Evolutionary conservation across 2,113 vertebrate species (phyloP).

Genomic region (Aegotheles bennettii): DNA sequence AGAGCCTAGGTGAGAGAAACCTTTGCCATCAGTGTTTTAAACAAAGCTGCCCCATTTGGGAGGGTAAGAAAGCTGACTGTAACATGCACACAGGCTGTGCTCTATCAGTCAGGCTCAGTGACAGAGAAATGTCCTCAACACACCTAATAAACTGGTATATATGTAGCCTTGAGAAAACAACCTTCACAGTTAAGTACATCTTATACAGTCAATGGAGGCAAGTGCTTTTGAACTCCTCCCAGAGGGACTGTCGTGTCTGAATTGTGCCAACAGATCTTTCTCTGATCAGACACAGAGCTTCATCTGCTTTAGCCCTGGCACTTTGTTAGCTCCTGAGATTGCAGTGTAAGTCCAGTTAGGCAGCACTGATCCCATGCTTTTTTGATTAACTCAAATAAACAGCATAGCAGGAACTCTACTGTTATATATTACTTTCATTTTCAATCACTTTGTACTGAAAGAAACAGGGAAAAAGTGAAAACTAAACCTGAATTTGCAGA

Average conservation of each 20-base stretch:
- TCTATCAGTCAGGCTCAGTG: not conserved
- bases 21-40: not conserved
- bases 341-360: not conserved
- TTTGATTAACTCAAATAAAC: not conserved
- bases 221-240: not conserved
- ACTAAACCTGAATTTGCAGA: not conserved
- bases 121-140: not conserved
- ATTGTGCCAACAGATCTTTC: not conserved
- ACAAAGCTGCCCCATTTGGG: not conserved
- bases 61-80: not conserved
- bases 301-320: not conserved
- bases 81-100: not conserved
- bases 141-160: not conserved
- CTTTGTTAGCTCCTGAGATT: not conserved
- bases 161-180: not conserved
- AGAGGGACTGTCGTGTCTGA: not conserved
- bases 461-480: not conserved
- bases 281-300: not conserved
- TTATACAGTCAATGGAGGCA: not conserved
- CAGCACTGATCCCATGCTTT: not conserved
- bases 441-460: not conserved
- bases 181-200: not conserved
- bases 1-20: not conserved
- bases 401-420: not conserved
- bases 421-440: not conserved